Conservation (phyloP, 2,797 vertebrate species). For the Megalops cyprinoides region DNA sequence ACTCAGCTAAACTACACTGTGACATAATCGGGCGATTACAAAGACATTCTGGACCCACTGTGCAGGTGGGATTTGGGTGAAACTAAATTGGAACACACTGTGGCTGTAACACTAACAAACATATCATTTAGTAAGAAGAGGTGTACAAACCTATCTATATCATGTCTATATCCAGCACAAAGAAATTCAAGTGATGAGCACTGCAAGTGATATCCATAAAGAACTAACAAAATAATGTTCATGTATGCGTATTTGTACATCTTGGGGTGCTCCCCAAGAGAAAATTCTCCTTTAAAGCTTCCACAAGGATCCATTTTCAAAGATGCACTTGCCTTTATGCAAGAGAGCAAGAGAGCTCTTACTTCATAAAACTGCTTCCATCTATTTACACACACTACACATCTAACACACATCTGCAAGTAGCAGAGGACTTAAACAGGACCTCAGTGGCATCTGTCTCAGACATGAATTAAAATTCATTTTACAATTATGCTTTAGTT, state of each 20-base stretch:
- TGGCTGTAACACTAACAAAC: conserved; percentile 26
- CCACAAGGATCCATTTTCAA: too few species aligned
- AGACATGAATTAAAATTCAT: too few species aligned
- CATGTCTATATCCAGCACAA: background rate
- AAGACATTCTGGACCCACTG: conserved; percentile 31
- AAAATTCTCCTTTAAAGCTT: background rate
- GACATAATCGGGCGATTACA: conserved; percentile 43
- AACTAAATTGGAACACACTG: conserved; percentile 35
- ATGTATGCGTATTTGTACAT: background rate
- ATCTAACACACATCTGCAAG: background rate
- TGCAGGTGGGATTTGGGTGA: background rate
- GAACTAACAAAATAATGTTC: background rate
- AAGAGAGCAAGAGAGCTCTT: background rate
- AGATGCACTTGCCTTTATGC: too few species aligned
- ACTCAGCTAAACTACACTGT: conserved; percentile 42
- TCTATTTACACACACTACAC: background rate
- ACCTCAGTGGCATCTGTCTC: too few species aligned
- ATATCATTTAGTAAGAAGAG: background rate
- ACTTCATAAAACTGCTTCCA: background rate
- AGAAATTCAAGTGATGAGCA: background rate
- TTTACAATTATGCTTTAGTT: too few species aligned
- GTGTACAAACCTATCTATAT: background rate
- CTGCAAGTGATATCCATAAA: background rate
- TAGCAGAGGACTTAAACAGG: background rate
- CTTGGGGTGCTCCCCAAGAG: background rate